Evolutionary conservation across 2,113 vertebrate species (phyloP).

Genomic region (Carassius auratus): DNA sequence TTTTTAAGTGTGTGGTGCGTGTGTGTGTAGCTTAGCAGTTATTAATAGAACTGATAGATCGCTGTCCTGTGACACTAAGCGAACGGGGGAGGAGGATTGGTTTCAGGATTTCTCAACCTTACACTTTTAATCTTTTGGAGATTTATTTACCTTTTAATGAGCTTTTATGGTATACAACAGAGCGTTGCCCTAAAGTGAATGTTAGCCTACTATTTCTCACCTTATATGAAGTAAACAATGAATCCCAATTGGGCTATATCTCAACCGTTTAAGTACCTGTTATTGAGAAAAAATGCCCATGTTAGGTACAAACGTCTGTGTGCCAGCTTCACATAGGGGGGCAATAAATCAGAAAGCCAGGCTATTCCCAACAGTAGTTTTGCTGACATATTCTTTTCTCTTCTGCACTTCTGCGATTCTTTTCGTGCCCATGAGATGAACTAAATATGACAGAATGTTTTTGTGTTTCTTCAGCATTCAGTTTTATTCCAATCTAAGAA

Average conservation of each 20-base stretch:
- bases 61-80: constrained; percentile 58
- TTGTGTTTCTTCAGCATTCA: not conserved
- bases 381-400: constrained; percentile 8
- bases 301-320: constrained; percentile 14
- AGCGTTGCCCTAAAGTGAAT: not conserved
- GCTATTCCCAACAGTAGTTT: constrained; percentile 3
- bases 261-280: not conserved
- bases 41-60: constrained; percentile 72
- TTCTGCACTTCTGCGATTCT: not conserved
- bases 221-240: not conserved
- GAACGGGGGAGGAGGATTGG: constrained; percentile 52
- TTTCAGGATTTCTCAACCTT: constrained; percentile 15
- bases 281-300: constrained; percentile 20
- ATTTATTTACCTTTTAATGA: not conserved
- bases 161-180: not conserved
- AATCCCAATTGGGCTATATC: constrained; percentile 2
- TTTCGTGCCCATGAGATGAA: no score
- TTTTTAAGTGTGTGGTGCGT: not conserved
- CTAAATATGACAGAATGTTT: constrained; percentile 1
- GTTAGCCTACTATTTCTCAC: not conserved
- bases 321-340: not conserved
- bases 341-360: constrained; percentile 21
- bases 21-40: constrained; percentile 39
- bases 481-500: not conserved
- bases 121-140: not conserved